phyloP scores from a whole-genome alignment of 2,888 invertebrate species.

The Archaeoteleia sp. region DNA sequence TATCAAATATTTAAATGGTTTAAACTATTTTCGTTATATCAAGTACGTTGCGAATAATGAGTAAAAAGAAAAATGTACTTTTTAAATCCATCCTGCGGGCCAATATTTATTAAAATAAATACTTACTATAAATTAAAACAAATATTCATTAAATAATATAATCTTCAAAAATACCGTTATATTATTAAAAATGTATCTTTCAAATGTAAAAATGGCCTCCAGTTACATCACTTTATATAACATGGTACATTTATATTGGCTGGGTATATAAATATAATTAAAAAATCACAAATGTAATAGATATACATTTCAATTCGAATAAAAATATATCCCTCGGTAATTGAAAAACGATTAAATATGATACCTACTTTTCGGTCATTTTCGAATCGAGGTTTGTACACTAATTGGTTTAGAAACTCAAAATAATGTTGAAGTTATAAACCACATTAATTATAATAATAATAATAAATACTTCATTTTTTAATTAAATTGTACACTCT shows the following conservation, averaged over 20 bases:
- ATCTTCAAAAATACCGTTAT: constrained; percentile 1
- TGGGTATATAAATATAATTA: constrained; percentile 18
- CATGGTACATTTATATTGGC: constrained; percentile 17
- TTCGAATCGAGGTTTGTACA: too few species aligned
- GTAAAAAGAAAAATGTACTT: constrained; percentile 26
- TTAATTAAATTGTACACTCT: too few species aligned
- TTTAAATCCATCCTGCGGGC: constrained; percentile 49
- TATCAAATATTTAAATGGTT: constrained; percentile 16
- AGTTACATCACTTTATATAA: constrained; percentile 29
- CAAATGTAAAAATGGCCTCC: neutral
- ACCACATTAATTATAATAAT: too few species aligned
- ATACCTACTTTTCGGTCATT: too few species aligned
- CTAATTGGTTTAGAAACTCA: too few species aligned
- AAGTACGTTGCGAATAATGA: constrained; percentile 22
- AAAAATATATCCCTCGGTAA: neutral
- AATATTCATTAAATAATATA: neutral
- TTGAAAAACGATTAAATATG: neutral
- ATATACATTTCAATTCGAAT: neutral
- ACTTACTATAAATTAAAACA: neutral
- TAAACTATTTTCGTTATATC: too few species aligned
- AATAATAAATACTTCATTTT: too few species aligned
- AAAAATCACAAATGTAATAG: neutral
- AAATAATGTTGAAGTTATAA: too few species aligned
- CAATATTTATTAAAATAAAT: constrained; percentile 16
- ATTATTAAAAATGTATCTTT: constrained; percentile 1